Base-by-base conservation (phyloP, 2,888 invertebrate genomes). In the Eupeodes latifasciatus region DNA sequence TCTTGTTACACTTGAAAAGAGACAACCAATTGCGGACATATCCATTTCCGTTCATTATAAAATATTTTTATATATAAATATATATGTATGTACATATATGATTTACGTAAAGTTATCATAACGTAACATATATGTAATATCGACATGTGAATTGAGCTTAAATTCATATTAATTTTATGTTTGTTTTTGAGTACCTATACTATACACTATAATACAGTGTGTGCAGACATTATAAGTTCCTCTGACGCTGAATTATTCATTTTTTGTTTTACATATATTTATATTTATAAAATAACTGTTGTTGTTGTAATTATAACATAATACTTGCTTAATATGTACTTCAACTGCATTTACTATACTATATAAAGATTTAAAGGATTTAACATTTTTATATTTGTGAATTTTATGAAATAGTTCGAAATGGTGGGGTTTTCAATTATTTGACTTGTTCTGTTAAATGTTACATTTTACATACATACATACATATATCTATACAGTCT, bases 1-100 rank as follows among this genome's bases (percentile, higher is more conserved):
- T 16, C 36, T 9, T 34, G n/a, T 72, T 59, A 72, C 72, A 51
- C 49, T 53, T 79, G 67, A 79, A 66, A 49, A 83, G 79, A 55
- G 83, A 49, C 72, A 53, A 34, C 34, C 16, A 59, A 79, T 55
- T 83, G 47, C 14, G n/a, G 12, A n/a, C 69, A 59, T 36, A 11
- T 51, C 34, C 49, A 14, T 57, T 44, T 44, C 55, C 11, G 36
- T 55, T 59, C 34, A 66, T 66, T 27, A 57, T 12, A 3, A 1
- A 3, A 27, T 12, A 47, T 4, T 12, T 12, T 11, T 3, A 27
- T 27, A 4, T 0, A 19, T 57, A 57, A 4, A 10, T 57, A 5
- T 11, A 7, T 57, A 19, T 1, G 1, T 19, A 3, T 0, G 11
- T 55, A 57, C 0, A 10, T 57, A 5, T 11, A 7, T 57, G 27